phyloP scores from a whole-genome alignment of 1,140 invertebrate species.

The Anastrepha ludens region DNA sequence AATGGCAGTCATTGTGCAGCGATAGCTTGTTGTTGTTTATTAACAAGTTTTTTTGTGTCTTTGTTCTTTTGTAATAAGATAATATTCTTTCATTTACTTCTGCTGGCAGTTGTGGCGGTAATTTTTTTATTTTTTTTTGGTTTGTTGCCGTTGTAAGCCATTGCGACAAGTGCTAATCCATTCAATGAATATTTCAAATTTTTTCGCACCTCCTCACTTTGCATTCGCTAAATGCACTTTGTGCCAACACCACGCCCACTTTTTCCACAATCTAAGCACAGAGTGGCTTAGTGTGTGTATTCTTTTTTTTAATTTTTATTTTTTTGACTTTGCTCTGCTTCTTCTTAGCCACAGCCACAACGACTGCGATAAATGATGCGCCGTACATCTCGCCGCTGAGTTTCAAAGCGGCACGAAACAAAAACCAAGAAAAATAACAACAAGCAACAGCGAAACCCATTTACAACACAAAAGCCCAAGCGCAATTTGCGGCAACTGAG shows the following conservation, averaged over 20 bases:
- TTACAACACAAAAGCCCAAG: neutral
- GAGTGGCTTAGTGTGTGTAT: neutral
- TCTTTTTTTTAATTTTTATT: neutral
- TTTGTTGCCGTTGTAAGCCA: constrained; percentile 14
- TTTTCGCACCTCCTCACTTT: neutral
- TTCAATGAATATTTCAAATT: constrained; percentile 9
- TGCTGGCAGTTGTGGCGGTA: neutral
- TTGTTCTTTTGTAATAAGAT: neutral
- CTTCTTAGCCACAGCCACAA: neutral
- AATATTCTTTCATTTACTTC: neutral
- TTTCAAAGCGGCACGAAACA: neutral
- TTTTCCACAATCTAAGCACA: neutral
- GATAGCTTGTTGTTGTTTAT: neutral
- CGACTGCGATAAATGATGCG: constrained; percentile 36
- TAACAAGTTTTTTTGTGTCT: neutral
- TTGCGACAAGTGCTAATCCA: constrained; percentile 1
- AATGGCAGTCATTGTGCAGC: neutral
- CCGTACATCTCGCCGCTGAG: neutral
- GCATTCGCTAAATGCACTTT: neutral
- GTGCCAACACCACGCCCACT: constrained; percentile 22
- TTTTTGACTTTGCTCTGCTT: neutral
- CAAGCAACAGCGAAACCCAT: neutral
- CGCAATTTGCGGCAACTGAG: neutral
- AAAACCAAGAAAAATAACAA: neutral
- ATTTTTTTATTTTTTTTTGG: too few species aligned